A percentile compares a stretch with the other conserved stretches of the same genome.
These are phyloP conservation scores for Sorex fumeus DNA, from an alignment of 2,113 vertebrate genomes.

Conservation along the genomic window DNA sequence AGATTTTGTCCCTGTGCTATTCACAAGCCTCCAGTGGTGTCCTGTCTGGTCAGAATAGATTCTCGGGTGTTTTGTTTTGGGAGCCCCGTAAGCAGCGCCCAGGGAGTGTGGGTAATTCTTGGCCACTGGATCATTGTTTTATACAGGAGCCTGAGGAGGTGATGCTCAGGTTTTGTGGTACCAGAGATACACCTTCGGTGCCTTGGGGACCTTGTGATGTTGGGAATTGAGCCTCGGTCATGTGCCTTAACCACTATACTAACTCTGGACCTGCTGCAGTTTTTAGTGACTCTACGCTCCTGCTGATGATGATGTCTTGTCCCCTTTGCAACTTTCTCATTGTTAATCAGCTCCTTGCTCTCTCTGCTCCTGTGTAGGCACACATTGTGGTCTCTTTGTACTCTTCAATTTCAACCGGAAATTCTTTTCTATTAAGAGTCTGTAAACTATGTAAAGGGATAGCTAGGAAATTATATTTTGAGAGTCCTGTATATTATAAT, in stretches of 20 bases:
- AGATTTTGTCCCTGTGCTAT: neutral
- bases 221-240: neutral
- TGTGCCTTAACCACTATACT: neutral
- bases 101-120: too few relatives aligned
- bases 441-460: too few relatives aligned
- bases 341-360: neutral
- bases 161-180: too few relatives aligned
- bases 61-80: neutral
- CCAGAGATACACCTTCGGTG: too few relatives aligned
- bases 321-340: neutral
- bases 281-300: too few relatives aligned
- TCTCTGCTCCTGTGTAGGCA: neutral
- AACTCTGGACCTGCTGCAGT: too few relatives aligned
- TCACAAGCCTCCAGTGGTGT: too few relatives aligned
- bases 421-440: neutral
- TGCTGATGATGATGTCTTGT: neutral
- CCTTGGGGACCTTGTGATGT: too few relatives aligned
- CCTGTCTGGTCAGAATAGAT: neutral
- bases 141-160: too few relatives aligned
- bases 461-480: neutral
- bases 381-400: neutral
- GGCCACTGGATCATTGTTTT: too few relatives aligned
- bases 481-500: neutral
- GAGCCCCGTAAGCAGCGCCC: too few relatives aligned
- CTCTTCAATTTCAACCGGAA: neutral